Evolutionary conservation across 2,888 invertebrate genomes (phyloP), one percentile per base, ranked within the genome.

Genomic region (Chalcosyrphus nemorum): DNA sequence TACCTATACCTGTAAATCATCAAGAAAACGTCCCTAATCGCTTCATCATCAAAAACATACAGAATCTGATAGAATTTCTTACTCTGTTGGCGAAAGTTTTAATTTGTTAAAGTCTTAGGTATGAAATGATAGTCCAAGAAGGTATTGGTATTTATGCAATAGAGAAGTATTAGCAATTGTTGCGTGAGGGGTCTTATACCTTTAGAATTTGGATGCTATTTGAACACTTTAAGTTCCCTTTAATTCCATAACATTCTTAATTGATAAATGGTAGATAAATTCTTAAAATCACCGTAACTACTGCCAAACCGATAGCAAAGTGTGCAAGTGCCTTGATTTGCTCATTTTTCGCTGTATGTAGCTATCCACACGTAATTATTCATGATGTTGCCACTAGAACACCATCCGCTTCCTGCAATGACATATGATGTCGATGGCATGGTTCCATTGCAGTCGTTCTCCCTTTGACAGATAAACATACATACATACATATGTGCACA

Each of bases 331-430:
- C n/a, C 45, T 45, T 61, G 45, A 61, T 65, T 65, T 50, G 35
- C 24, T 35, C 35, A 65, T 65, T 65, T 65, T 65, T 65, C 21
- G 0, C 50, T 50, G n/a, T n/a, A 50, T 13, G 11, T 13, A 38
- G n/a, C n/a, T 50, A 50, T 50, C 35, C 65, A 50, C 24, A 50
- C 21, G 24, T 65, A 65, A 65, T 50, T 65, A 65, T 65, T 50
- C 38, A 65, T 65, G 21, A 50, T 65, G 50, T 65, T 50, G 50
- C 24, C 50, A 50, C 38, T 38, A 21, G 47, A 63, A 38, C 63
- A 38, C 50, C 65, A 35, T 38, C 50, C 50, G 19, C 50, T 50
- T 35, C 13, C 24, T 24, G 50, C 45, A 35, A 7, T 32, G 13
- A 21, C 47, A 35, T 35, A 32, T 35, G 21, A 47, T 21, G n/a